phyloP scores from a whole-genome alignment of 2,113 vertebrate species.

The Embiotoca jacksoni region DNA sequence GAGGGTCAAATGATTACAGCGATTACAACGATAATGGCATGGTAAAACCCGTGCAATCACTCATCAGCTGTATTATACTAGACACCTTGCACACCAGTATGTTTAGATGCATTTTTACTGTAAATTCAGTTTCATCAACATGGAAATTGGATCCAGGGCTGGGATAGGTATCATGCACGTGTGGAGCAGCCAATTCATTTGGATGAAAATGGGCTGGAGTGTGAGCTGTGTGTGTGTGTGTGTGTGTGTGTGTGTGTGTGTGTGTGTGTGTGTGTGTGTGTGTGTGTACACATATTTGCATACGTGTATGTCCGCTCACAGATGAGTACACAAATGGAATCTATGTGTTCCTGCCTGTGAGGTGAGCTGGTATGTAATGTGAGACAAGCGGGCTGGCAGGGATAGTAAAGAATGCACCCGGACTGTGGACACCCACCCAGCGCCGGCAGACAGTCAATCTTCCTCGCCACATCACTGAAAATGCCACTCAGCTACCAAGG shows the following conservation, averaged over 20 bases:
- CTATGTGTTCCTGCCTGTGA: conserved; percentile 53
- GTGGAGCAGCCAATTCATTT: conserved; percentile 71
- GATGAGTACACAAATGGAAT: conserved; percentile 68
- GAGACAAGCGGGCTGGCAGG: conserved; percentile 59
- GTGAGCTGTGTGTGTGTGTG: conserved; percentile 20
- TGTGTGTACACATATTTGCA: conserved; percentile 41
- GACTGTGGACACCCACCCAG: conserved; percentile 62
- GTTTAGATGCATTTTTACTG: conserved; percentile 76
- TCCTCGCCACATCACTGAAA: conserved; percentile 67
- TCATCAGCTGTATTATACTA: conserved; percentile 62
- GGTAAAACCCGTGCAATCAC: conserved; percentile 62
- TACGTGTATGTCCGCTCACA: conserved; percentile 64
- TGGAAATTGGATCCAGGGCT: conserved; percentile 71
- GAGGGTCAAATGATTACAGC: conserved; percentile 76
- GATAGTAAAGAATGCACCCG: conserved; percentile 61
- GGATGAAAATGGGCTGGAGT: conserved; percentile 63
- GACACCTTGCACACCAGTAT: conserved; percentile 52
- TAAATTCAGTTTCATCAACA: conserved; percentile 79
- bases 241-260: neutral
- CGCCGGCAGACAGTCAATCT: conserved; percentile 73
- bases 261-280: conserved; percentile 7
- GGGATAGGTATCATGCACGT: conserved; percentile 56
- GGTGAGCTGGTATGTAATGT: conserved; percentile 63
- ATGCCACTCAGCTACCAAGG: conserved; percentile 69
- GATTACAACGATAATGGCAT: conserved; percentile 74